Evolutionary conservation across 2,113 vertebrate species (phyloP).

Genomic region (Percopsis transmontana): DNA sequence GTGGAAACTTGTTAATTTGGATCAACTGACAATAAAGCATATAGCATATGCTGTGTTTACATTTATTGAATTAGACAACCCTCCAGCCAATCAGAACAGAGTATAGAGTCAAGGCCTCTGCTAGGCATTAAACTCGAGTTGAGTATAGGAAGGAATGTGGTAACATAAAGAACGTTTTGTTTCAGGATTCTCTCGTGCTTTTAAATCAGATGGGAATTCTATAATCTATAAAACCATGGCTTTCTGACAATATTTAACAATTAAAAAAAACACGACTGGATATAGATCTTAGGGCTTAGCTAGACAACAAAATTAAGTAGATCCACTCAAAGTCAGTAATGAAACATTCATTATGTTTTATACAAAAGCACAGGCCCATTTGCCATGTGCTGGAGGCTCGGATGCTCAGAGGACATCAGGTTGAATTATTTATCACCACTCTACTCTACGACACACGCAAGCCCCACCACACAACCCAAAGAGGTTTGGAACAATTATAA

Average conservation of each 20-base stretch:
- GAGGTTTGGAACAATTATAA: slow-evolving; percentile 4
- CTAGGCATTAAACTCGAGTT: slow-evolving; percentile 1
- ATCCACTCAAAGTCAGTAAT: neutral
- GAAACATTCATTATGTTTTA: slow-evolving; percentile 20
- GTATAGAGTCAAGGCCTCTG: neutral
- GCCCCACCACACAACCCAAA: slow-evolving; percentile 6
- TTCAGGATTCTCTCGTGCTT: neutral
- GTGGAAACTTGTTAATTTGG: neutral
- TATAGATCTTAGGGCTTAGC: neutral
- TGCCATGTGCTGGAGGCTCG: slow-evolving; percentile 41
- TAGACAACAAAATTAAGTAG: no score
- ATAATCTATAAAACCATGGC: slow-evolving; percentile 10
- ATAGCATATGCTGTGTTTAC: neutral
- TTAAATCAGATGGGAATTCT: slow-evolving; percentile 21
- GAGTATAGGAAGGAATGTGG: slow-evolving; percentile 23
- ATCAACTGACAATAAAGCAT: neutral
- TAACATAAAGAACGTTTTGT: slow-evolving; percentile 27
- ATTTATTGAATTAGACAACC: neutral
- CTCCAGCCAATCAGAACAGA: neutral
- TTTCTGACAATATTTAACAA: neutral
- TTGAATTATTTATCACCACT: slow-evolving; percentile 71
- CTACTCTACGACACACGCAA: slow-evolving; percentile 52
- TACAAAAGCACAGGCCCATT: slow-evolving; percentile 8
- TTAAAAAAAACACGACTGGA: neutral
- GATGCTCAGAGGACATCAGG: slow-evolving; percentile 11